These are phyloP conservation scores for Pentalonia nigronervosa DNA, from an alignment of 1,140 invertebrate species.

Conservation along the genomic window DNA sequence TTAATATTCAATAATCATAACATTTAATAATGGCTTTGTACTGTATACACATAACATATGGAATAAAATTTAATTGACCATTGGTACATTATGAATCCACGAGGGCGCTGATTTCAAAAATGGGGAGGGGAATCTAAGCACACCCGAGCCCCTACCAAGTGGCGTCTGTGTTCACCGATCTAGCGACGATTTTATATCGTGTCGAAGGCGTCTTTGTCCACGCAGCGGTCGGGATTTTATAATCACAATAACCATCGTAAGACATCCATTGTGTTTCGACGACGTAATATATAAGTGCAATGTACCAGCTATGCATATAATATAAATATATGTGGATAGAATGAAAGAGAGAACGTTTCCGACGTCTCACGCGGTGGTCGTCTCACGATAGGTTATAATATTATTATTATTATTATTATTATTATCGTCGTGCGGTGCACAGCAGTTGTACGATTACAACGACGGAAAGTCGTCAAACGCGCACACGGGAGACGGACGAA, in stretches of 20 bases:
- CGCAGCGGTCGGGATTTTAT: not conserved
- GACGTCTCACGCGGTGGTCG: not conserved
- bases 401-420: not conserved
- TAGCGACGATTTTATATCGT: not conserved
- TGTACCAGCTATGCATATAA: not conserved
- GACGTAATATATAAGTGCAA: not conserved
- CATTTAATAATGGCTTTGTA: not conserved
- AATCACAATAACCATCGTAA: not conserved
- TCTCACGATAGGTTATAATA: not conserved
- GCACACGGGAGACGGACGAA: not conserved
- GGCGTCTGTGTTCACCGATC: not conserved
- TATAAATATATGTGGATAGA: not conserved
- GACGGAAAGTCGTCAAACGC: slow-evolving; percentile 30
- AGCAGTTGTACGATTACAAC: not conserved
- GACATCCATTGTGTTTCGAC: slow-evolving; percentile 20
- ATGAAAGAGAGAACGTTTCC: not conserved
- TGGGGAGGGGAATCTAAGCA: too few species aligned
- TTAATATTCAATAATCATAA: not conserved
- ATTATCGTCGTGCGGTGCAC: not conserved
- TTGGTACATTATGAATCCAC: not conserved
- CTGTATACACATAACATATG: not conserved
- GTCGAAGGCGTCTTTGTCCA: not conserved
- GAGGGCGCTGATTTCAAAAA: not conserved
- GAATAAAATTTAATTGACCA: not conserved
- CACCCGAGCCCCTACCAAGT: too few species aligned